Percentiles rank a stretch among this genome's conserved stretches.
phyloP scores from a whole-genome alignment of 1,140 invertebrate genomes.

The Leptopilina boulardi region DNA sequence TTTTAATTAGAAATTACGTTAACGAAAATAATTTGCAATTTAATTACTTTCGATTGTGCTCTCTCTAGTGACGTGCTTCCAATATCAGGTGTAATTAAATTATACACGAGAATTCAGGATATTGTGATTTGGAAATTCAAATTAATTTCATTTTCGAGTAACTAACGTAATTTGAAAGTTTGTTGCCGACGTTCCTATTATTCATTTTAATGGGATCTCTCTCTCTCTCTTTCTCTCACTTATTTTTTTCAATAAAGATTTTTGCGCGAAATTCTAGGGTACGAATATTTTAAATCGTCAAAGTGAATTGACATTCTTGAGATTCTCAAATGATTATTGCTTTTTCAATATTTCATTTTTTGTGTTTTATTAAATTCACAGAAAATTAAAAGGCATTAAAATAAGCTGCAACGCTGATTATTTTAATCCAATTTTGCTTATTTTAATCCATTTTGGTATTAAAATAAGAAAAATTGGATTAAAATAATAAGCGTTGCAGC shows the following conservation, averaged over 20 bases:
- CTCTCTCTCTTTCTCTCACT: too few species aligned
- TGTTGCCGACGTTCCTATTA: slow-evolving; percentile 6
- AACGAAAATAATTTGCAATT: slow-evolving; percentile 34
- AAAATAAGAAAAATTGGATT: too few species aligned
- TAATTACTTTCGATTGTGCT: slow-evolving; percentile 30
- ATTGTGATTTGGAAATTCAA: slow-evolving; percentile 21
- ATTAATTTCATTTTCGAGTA: slow-evolving; percentile 17
- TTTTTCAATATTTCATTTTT: slow-evolving; percentile 12
- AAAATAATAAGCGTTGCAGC: too few species aligned
- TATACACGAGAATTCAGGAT: slow-evolving; percentile 13
- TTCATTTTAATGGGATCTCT: slow-evolving; percentile 3
- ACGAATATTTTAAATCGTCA: not conserved
- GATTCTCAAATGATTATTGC: not conserved
- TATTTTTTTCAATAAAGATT: not conserved
- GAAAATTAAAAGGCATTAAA: too few species aligned
- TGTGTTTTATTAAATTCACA: too few species aligned
- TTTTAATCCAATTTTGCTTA: too few species aligned
- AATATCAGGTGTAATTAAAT: slow-evolving; percentile 30
- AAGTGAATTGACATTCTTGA: not conserved
- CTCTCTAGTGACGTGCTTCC: slow-evolving; percentile 26
- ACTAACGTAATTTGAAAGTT: slow-evolving; percentile 16
- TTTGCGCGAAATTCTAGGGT: not conserved
- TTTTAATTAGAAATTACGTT: slow-evolving; percentile 33
- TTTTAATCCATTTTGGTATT: too few species aligned
- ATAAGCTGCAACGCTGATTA: too few species aligned